These are phyloP conservation scores for Pteronotus mesoamericanus DNA, from an alignment of 2,797 vertebrate species.

Conservation along the genomic window DNA sequence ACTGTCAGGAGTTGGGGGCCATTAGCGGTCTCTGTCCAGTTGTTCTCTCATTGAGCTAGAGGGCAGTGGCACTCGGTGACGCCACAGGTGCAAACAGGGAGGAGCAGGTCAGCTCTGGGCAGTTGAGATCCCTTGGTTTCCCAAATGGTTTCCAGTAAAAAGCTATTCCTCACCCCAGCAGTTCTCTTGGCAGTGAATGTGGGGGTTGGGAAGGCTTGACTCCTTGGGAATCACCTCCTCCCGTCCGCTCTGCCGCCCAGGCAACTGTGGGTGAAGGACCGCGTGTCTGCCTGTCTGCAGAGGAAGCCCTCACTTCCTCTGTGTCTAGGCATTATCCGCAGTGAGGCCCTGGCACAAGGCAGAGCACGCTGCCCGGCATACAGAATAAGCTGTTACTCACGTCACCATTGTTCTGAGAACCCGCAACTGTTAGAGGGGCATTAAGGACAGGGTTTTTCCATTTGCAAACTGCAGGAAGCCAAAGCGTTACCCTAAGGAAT, in stretches of 20 bases:
- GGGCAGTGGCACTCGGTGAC: not conserved
- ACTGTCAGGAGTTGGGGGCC: not conserved
- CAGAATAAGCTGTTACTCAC: not conserved
- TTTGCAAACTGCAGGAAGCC: not conserved
- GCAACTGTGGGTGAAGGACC: not conserved
- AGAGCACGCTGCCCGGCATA: not conserved
- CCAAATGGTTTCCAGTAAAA: not conserved
- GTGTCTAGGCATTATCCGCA: not conserved
- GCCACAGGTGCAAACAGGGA: not conserved
- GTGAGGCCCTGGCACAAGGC: not conserved
- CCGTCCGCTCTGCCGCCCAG: no score
- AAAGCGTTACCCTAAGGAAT: not conserved
- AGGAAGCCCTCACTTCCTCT: conserved; percentile 38
- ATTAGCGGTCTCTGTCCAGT: not conserved
- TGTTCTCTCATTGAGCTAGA: not conserved
- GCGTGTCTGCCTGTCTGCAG: not conserved
- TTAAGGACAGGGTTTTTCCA: not conserved
- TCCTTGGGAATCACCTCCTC: not conserved
- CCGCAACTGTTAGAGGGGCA: not conserved
- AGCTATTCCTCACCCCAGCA: not conserved
- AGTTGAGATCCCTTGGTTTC: not conserved
- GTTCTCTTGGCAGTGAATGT: not conserved
- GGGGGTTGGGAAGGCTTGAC: not conserved
- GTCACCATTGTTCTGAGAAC: not conserved
- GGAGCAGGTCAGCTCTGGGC: not conserved